Evolutionary conservation across 2,888 invertebrate genomes (phyloP).

Genomic region (Escarpia spicata): DNA sequence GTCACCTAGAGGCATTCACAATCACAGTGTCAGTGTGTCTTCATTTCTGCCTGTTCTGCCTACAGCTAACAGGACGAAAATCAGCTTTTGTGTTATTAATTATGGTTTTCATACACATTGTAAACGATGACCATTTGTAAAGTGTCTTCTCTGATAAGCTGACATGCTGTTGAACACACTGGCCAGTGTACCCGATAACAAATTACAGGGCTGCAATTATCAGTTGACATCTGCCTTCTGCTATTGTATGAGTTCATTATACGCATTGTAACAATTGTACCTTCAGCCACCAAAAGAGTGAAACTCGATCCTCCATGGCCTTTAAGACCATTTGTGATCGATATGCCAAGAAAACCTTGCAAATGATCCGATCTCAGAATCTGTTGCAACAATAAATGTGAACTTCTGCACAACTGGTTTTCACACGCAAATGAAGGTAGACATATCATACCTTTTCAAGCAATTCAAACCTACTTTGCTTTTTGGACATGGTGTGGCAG

Average conservation of each 20-base stretch:
- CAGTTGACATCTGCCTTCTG: background rate
- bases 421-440: background rate
- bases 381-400: background rate
- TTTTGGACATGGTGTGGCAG: background rate
- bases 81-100: background rate
- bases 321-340: background rate
- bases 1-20: too few species aligned
- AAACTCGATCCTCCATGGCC: background rate
- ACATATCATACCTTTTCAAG: background rate
- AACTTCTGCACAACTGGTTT: background rate
- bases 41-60: too few species aligned
- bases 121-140: background rate
- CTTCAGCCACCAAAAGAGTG: background rate
- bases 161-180: background rate
- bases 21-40: too few species aligned
- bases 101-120: background rate
- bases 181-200: background rate
- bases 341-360: background rate
- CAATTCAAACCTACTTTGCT: slow-evolving; percentile 6
- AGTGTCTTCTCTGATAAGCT: background rate
- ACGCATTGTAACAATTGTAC: background rate
- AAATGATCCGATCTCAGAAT: background rate
- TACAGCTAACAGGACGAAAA: background rate
- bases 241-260: background rate
- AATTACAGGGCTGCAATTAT: slow-evolving; percentile 3